Evolutionary conservation across 2,797 vertebrate species (phyloP).

Genomic region (Leptodactylus fallax): DNA sequence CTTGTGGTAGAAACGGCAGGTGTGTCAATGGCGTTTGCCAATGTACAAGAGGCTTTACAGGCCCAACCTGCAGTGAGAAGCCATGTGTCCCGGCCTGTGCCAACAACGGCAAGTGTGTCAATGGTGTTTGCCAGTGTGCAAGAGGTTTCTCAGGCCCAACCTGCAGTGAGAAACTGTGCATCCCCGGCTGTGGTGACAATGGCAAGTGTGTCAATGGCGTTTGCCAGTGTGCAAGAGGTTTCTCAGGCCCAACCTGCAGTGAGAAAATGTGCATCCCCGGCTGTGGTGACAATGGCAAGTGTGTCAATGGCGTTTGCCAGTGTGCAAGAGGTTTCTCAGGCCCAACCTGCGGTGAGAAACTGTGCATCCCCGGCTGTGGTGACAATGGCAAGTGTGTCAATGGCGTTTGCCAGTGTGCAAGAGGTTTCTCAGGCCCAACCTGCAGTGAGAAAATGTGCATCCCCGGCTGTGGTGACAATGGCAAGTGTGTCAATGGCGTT

Average conservation of each 20-base stretch:
- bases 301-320: slow-evolving; percentile 81
- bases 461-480: slow-evolving; percentile 81
- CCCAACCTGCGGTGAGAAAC: slow-evolving; percentile 80
- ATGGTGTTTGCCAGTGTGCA: slow-evolving; percentile 82
- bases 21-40: slow-evolving; percentile 83
- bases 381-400: slow-evolving; percentile 81
- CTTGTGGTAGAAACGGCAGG: slow-evolving; percentile 82
- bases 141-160: slow-evolving; percentile 78
- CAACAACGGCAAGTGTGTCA: slow-evolving; percentile 81
- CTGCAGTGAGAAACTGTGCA: slow-evolving; percentile 71
- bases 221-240: slow-evolving; percentile 82
- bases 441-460: slow-evolving; percentile 82
- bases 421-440: slow-evolving; percentile 79
- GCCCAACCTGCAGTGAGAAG: slow-evolving; percentile 85
- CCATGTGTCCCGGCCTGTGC: slow-evolving; percentile 82
- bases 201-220: slow-evolving; percentile 81
- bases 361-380: slow-evolving; percentile 83
- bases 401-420: slow-evolving; percentile 82
- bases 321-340: slow-evolving; percentile 80
- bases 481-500: slow-evolving; percentile 79
- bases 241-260: slow-evolving; percentile 80
- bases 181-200: slow-evolving; percentile 78
- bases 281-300: slow-evolving; percentile 84
- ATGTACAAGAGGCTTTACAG: slow-evolving; percentile 79
- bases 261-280: slow-evolving; percentile 75